A percentile compares a stretch with the other conserved stretches of the same genome.
These are phyloP conservation scores for Lacanobia oleracea DNA, from an alignment of 2,888 invertebrate genomes.

Conservation along the genomic window DNA sequence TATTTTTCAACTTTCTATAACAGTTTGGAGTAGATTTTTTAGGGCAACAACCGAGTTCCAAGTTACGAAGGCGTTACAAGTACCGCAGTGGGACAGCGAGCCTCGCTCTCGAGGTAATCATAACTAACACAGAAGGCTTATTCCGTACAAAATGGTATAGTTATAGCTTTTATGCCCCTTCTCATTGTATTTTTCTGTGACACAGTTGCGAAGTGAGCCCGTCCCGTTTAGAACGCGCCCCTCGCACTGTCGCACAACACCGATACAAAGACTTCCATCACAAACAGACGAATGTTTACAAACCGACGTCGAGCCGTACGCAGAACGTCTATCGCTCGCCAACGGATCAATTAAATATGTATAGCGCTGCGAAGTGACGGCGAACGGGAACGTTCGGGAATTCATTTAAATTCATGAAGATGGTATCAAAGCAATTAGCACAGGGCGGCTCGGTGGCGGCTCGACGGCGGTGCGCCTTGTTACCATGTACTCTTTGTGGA, in stretches of 20 bases:
- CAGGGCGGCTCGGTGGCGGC: slow-evolving; percentile 36
- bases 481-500: neutral
- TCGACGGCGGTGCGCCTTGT: slow-evolving; percentile 12
- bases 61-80: slow-evolving; percentile 11
- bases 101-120: neutral
- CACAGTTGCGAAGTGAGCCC: neutral
- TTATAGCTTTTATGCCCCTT: neutral
- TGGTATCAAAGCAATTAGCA: slow-evolving; percentile 75
- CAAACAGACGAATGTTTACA: slow-evolving; percentile 10
- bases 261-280: slow-evolving; percentile 6
- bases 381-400: slow-evolving; percentile 58
- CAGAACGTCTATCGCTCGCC: slow-evolving; percentile 4
- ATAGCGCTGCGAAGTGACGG: slow-evolving; percentile 50
- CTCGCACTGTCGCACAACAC: neutral
- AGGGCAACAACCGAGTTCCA: neutral
- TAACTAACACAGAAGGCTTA: slow-evolving; percentile 6
- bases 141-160: neutral
- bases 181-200: neutral
- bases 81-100: neutral
- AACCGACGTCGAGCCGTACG: neutral
- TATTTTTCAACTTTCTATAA: slow-evolving; percentile 53
- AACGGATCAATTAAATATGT: slow-evolving; percentile 65
- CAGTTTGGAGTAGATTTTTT: slow-evolving; percentile 26
- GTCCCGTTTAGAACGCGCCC: neutral
- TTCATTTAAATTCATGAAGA: slow-evolving; percentile 81